Evolutionary conservation across 2,888 invertebrate species (phyloP).

Genomic region (Drosophila barbarae): DNA sequence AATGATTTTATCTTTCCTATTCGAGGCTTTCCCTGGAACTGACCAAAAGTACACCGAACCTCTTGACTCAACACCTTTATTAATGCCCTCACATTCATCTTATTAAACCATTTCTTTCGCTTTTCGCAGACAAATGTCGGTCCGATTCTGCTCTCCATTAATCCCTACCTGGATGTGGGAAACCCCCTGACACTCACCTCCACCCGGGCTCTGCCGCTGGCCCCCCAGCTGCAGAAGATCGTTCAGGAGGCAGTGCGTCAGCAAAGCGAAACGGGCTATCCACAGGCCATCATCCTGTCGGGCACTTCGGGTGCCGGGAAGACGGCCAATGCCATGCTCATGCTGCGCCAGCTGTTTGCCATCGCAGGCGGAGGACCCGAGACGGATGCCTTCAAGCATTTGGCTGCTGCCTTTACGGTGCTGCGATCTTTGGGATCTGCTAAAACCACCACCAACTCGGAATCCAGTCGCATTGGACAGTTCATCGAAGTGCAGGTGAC

Average conservation of each 20-base stretch:
- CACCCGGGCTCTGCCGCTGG: conserved; percentile 86
- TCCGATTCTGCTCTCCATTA: conserved; percentile 93
- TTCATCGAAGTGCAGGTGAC: conserved; percentile 98
- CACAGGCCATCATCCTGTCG: conserved; percentile 95
- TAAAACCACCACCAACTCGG: conserved; percentile 92
- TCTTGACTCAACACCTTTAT: conserved; percentile 15
- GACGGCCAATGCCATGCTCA: conserved; percentile 94
- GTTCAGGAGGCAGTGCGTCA: conserved; percentile 95
- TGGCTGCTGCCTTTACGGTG: conserved; percentile 96
- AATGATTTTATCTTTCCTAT: neutral
- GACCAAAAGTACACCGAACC: neutral
- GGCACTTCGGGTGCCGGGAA: conserved; percentile 96
- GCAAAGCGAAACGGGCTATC: conserved; percentile 96
- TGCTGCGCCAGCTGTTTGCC: conserved; percentile 94
- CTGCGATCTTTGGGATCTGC: conserved; percentile 94
- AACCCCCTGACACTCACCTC: conserved; percentile 93
- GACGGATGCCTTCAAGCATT: conserved; percentile 97
- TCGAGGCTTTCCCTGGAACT: neutral
- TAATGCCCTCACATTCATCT: conserved; percentile 13
- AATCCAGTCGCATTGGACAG: conserved; percentile 96
- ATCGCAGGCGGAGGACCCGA: conserved; percentile 96
- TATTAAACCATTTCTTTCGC: conserved; percentile 49
- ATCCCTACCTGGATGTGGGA: conserved; percentile 92
- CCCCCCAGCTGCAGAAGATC: conserved; percentile 91
- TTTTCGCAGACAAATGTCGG: conserved; percentile 92